A percentile compares a stretch with the other conserved stretches of the same genome.
Evolutionary conservation across 2,888 invertebrate genomes (phyloP).

Genomic region (Tenthredo notha): DNA sequence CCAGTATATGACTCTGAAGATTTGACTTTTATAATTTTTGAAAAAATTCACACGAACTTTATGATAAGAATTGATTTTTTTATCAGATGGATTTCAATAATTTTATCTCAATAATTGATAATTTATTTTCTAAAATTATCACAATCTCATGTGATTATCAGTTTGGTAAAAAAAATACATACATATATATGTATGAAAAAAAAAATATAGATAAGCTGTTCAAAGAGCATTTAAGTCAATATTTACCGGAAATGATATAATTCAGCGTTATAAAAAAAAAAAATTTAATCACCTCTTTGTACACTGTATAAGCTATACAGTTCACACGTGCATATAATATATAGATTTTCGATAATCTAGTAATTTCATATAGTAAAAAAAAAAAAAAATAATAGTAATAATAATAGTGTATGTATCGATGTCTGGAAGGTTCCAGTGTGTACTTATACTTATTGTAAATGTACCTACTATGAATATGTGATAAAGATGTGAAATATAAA

Average conservation of each 20-base stretch:
- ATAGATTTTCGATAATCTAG: slow-evolving; percentile 10
- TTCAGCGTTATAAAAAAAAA: background rate
- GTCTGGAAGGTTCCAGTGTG: slow-evolving; percentile 42
- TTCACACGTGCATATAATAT: background rate
- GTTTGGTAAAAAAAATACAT: background rate
- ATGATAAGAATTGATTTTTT: too few relatives aligned
- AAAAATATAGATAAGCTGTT: background rate
- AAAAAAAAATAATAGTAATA: background rate
- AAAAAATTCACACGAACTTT: too few relatives aligned
- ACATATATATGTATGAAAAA: background rate
- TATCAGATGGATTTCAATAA: too few relatives aligned
- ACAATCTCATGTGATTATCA: too few relatives aligned
- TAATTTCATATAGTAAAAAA: background rate
- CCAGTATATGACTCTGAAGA: too few relatives aligned
- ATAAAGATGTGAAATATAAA: slow-evolving; percentile 38
- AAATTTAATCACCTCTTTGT: background rate
- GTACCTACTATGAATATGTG: slow-evolving; percentile 42
- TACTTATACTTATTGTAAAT: slow-evolving; percentile 26
- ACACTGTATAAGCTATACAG: background rate
- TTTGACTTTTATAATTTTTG: too few relatives aligned
- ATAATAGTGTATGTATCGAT: slow-evolving; percentile 40
- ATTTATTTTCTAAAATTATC: too few relatives aligned
- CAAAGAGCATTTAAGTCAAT: background rate
- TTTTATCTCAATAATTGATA: too few relatives aligned
- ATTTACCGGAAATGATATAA: background rate